Evolutionary conservation across 1,140 invertebrate genomes (phyloP).

Genomic region (Chymomyza costata): DNA sequence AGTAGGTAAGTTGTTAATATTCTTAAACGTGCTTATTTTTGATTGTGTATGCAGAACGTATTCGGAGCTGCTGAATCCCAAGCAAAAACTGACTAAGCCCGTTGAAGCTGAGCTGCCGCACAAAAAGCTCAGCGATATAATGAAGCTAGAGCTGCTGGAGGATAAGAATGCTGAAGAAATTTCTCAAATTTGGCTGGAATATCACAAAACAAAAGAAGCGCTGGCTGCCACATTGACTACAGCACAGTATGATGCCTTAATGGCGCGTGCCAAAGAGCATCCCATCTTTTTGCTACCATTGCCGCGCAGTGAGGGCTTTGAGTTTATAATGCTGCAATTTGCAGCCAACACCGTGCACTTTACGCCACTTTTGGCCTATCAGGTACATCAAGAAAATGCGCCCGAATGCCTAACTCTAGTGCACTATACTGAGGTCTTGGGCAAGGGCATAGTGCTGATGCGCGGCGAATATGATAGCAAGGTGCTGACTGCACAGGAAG

Average conservation of each 20-base stretch:
- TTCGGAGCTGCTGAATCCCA: slow-evolving; percentile 77
- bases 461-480: slow-evolving; percentile 91
- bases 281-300: slow-evolving; percentile 88
- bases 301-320: slow-evolving; percentile 88
- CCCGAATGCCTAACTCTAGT: slow-evolving; percentile 90
- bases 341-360: slow-evolving; percentile 86
- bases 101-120: slow-evolving; percentile 66
- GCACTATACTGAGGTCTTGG: slow-evolving; percentile 88
- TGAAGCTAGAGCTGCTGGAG: slow-evolving; percentile 86
- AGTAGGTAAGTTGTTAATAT: neutral
- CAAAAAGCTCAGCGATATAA: slow-evolving; percentile 82
- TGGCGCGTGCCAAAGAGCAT: slow-evolving; percentile 78
- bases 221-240: slow-evolving; percentile 83
- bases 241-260: slow-evolving; percentile 79
- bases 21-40: neutral
- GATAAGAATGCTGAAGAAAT: slow-evolving; percentile 86
- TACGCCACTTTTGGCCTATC: slow-evolving; percentile 90
- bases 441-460: slow-evolving; percentile 90
- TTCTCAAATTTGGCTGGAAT: slow-evolving; percentile 86
- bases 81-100: slow-evolving; percentile 67
- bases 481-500: slow-evolving; percentile 84
- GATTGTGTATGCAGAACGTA: slow-evolving; percentile 42
- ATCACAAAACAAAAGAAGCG: slow-evolving; percentile 85
- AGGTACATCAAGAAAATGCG: slow-evolving; percentile 93
- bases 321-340: slow-evolving; percentile 91